These are phyloP conservation scores for Anthopleura sola DNA, from an alignment of 64 coral and sea anemone species.

Conservation along the genomic window DNA sequence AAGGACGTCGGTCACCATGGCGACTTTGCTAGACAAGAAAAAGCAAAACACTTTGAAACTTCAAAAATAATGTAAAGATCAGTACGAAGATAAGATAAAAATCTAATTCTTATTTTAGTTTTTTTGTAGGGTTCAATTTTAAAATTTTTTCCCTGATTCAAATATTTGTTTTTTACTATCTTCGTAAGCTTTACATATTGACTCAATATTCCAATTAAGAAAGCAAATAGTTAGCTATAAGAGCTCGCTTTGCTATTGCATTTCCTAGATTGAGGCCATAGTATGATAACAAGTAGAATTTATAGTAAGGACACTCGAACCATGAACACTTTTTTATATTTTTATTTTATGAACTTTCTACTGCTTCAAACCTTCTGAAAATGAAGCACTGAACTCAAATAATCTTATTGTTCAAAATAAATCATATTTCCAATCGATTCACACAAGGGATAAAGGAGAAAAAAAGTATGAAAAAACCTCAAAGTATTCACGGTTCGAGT, in stretches of 20 bases:
- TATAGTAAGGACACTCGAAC: too few species aligned
- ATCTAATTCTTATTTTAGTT: background rate
- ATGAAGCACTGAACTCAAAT: too few species aligned
- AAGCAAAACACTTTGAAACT: background rate
- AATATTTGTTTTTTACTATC: background rate
- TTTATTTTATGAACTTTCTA: too few species aligned
- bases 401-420: too few species aligned
- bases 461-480: too few species aligned
- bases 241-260: background rate
- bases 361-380: too few species aligned
- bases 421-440: too few species aligned
- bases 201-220: background rate
- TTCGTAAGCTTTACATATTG: background rate
- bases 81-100: background rate
- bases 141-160: background rate
- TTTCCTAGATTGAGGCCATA: background rate
- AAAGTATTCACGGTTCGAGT: too few species aligned
- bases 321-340: too few species aligned
- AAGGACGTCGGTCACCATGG: background rate
- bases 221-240: background rate
- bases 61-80: background rate
- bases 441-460: too few species aligned
- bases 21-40: background rate
- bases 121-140: background rate
- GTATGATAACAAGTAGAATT: background rate